Percentiles rank a stretch among this genome's conserved stretches.
Conservation (phyloP, 2,797 vertebrate species). For the Pagetopsis macropterus region DNA sequence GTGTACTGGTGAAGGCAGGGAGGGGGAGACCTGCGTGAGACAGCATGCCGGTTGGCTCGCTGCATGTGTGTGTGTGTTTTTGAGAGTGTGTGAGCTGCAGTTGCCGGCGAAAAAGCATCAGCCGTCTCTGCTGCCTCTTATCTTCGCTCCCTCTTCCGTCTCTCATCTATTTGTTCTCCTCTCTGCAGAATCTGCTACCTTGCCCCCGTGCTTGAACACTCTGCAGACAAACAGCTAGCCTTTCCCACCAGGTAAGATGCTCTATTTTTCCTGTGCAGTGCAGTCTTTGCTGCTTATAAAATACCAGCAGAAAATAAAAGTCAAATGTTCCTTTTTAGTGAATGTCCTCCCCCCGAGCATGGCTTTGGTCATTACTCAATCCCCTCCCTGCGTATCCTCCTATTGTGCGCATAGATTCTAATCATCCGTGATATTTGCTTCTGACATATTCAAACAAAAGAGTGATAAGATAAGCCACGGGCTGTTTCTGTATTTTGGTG, state of each 20-base stretch:
- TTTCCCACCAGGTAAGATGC: conserved; percentile 58
- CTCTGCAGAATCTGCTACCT: conserved; percentile 59
- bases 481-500: conserved; percentile 50
- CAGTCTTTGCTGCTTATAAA: background rate
- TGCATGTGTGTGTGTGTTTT: conserved; percentile 27
- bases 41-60: conserved; percentile 38
- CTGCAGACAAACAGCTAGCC: conserved; percentile 52
- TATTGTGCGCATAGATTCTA: conserved; percentile 29
- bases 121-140: conserved; percentile 42
- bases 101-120: conserved; percentile 39
- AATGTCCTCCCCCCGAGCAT: background rate
- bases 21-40: conserved; percentile 30
- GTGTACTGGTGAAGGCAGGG: conserved; percentile 19
- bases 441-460: conserved; percentile 38
- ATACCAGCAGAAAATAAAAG: background rate
- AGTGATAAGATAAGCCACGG: conserved; percentile 45
- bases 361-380: conserved; percentile 1
- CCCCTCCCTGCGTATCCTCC: background rate
- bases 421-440: conserved; percentile 25
- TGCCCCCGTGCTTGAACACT: conserved; percentile 23
- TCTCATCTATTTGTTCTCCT: conserved; percentile 29
- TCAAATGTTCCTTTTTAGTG: background rate
- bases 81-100: conserved; percentile 17
- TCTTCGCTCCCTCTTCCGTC: background rate
- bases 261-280: background rate